These are phyloP conservation scores for Cactoblastis cactorum DNA, from an alignment of 2,888 invertebrate genomes.

Conservation along the genomic window DNA sequence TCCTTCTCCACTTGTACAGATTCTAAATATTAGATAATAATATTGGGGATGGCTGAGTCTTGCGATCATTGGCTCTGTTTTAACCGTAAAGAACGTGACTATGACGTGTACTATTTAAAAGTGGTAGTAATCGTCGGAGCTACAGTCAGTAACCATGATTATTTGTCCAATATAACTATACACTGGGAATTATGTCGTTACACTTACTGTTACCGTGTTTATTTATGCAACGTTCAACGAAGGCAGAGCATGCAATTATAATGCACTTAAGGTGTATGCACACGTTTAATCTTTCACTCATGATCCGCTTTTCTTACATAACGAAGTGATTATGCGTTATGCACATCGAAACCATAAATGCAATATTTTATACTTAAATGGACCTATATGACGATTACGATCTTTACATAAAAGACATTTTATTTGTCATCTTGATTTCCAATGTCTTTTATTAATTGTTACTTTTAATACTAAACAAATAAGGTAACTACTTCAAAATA, in stretches of 20 bases:
- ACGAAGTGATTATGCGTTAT: constrained; percentile 37
- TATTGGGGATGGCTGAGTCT: too few species aligned
- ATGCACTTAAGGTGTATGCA: constrained; percentile 48
- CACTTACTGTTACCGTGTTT: constrained; percentile 41
- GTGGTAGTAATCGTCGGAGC: too few species aligned
- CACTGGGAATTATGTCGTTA: constrained; percentile 51
- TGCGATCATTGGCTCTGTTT: too few species aligned
- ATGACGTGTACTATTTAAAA: too few species aligned
- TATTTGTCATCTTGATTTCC: neutral
- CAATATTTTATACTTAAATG: constrained; percentile 37
- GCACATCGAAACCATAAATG: constrained; percentile 28
- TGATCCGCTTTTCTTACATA: constrained; percentile 35
- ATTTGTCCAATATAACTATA: constrained; percentile 47
- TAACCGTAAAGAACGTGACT: too few species aligned
- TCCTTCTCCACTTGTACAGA: too few species aligned
- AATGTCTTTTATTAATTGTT: neutral
- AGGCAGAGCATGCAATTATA: constrained; percentile 50
- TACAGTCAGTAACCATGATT: constrained; percentile 38
- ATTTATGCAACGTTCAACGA: constrained; percentile 43
- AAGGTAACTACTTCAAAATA: neutral
- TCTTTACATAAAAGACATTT: neutral
- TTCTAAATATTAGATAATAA: too few species aligned
- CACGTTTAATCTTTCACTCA: constrained; percentile 32
- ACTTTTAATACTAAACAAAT: neutral
- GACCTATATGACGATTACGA: constrained; percentile 11